phyloP scores from a whole-genome alignment of 1,140 invertebrate species.

The Calliopsis andreniformis region DNA sequence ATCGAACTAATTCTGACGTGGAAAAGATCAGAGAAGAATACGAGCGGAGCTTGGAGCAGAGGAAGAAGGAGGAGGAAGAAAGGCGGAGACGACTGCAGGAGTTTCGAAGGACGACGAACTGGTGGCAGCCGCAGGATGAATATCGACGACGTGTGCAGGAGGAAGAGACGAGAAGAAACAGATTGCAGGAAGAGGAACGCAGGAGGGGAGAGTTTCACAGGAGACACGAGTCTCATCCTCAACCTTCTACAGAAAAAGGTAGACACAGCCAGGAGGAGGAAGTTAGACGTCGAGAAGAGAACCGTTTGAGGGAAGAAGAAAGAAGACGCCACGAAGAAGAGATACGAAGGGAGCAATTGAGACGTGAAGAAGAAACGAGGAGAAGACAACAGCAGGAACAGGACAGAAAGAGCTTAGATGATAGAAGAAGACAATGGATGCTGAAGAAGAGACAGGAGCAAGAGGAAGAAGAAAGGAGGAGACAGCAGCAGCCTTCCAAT shows the following conservation, averaged over 20 bases:
- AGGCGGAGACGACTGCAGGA: constrained; percentile 17
- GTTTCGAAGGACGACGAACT: neutral
- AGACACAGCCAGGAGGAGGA: neutral
- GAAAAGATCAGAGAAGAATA: constrained; percentile 46
- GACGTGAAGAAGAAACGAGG: neutral
- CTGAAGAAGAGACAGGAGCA: constrained; percentile 15
- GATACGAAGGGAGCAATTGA: neutral
- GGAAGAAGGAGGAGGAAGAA: constrained; percentile 32
- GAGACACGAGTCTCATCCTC: neutral
- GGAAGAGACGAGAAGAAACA: neutral
- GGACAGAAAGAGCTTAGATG: constrained; percentile 31
- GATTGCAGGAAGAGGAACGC: neutral
- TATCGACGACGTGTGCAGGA: constrained; percentile 14
- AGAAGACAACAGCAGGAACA: constrained; percentile 12
- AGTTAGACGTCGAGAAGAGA: neutral
- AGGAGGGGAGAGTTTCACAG: neutral
- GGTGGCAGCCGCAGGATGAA: constrained; percentile 38
- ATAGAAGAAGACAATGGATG: constrained; percentile 42
- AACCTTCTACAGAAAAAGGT: neutral
- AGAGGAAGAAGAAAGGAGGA: constrained; percentile 28
- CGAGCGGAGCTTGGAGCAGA: constrained; percentile 20
- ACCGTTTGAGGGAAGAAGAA: neutral
- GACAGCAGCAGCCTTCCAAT: constrained; percentile 29
- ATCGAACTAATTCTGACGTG: constrained; percentile 28
- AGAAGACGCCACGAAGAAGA: neutral